phyloP scores from a whole-genome alignment of 2,797 vertebrate genomes.

The Botia kubotai region DNA sequence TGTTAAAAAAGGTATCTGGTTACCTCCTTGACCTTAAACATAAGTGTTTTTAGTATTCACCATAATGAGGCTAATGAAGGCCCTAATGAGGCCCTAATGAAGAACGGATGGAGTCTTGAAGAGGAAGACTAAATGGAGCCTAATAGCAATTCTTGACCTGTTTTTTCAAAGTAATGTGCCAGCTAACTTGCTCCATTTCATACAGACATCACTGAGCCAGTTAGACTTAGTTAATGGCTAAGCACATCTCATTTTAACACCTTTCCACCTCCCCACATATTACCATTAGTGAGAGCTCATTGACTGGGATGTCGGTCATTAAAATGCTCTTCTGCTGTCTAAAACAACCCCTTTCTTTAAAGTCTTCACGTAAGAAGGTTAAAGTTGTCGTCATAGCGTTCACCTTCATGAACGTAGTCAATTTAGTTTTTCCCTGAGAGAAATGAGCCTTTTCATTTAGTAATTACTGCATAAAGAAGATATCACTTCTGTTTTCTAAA shows the following conservation, averaged over 20 bases:
- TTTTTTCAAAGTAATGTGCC: too few relatives aligned
- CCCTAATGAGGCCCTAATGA: too few relatives aligned
- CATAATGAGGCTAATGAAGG: neutral
- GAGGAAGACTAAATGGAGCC: neutral
- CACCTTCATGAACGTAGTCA: neutral
- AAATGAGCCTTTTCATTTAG: neutral
- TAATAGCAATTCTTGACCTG: neutral
- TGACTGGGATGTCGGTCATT: neutral
- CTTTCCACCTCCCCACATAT: constrained; percentile 1
- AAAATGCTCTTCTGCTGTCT: neutral
- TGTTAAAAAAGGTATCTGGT: too few relatives aligned
- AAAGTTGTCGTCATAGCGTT: neutral
- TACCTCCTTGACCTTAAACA: too few relatives aligned
- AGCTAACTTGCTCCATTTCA: neutral
- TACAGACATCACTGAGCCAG: neutral
- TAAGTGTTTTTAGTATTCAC: too few relatives aligned
- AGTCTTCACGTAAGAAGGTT: neutral
- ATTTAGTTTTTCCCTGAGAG: neutral
- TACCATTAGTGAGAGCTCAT: neutral
- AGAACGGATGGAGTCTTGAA: neutral
- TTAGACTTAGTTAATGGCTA: neutral
- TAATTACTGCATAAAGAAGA: too few relatives aligned
- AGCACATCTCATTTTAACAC: neutral
- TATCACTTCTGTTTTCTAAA: neutral
- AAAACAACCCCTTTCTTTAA: neutral